Base-by-base conservation (phyloP, 2,797 vertebrate species). In the Ctenochaetus hawaiiensis region DNA sequence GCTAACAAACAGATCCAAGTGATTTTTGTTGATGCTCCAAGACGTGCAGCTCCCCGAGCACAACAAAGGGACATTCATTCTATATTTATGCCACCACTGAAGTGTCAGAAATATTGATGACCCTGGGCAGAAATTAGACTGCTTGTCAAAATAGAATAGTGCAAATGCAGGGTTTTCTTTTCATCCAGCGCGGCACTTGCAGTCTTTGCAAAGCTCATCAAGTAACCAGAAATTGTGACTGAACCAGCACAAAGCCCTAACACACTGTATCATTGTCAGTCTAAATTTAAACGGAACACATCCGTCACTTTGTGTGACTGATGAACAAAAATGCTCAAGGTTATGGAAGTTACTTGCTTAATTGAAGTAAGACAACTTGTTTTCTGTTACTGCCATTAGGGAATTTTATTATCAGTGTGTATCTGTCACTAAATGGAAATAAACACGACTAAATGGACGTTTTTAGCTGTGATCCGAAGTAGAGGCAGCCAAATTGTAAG, bases 21-120 rank as follows among this genome's bases (percentile, higher is more conserved):
- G 78, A 84, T 86, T 90, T 82, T 69, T 90, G 89, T 89, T 85
- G 92, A 93, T 80, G 87, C 85, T 89, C 8, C 5, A 78, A 89
- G 87, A 88, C 86, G 75, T 65, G 75, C 43, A 43, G 82, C 91
- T 92, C 89, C 90, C 87, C 75, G 56, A 92, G 92, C 87, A 90
- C 91, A 91, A 93, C 89, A 87, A 83, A 85, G 90, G 74, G 82
- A 85, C 75, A 77, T 91, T 84, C 80, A 70, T 90, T 88, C 89
- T 90, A 89, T 91, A 92, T 91, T 89, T 88, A 91, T 89, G 84
- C 87, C 86, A 82, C 87, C 89, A 79, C 71, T 79, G 78, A 89
- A 86, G 82, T 89, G 89, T 89, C 91, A 90, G 75, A 92, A 94
- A 94, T 93, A 94, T 90, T 89, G 93, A 95, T 92, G 91, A 93